Evolutionary conservation across 2,113 vertebrate genomes (phyloP), one percentile per base, ranked within the genome.

Genomic region (Xyrauchen texanus): DNA sequence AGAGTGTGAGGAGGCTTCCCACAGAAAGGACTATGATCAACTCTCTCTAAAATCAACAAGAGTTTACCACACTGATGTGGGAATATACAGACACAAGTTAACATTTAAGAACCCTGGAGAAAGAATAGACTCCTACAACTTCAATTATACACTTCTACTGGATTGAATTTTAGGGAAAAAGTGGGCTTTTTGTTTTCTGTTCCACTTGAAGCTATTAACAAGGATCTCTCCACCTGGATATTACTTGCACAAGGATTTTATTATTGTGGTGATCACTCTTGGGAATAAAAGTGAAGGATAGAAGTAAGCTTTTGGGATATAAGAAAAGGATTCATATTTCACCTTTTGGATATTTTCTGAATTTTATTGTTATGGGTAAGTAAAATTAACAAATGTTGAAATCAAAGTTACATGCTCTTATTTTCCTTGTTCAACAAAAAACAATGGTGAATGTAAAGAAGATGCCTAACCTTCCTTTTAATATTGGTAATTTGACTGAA

Each of bases 1-100:
- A 90, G 90, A 91, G 85, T 90, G 89, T 88, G 88, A 90, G 90
- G 87, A 83, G 88, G 88, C 89, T 77, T 86, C 88, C 84, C 91
- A 83, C 84, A 81, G 86, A 87, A 92, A 89, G 87, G 87, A 88
- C 62, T 44, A 34, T 49, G 65, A 65, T 76, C 61, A 65, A 16
- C 90, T 85, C 87, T 85, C 86, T 80, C 63, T 52, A 52, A 34
- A 34, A 34, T 49, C 71, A 44, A n/a, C 34, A 51, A 52, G 44
- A 72, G 60, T 71, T 71, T 71, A 71, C 57, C 71, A 73, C 45
- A 2, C 16, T 73, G 58, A 53, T 57, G 64, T n/a, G 53, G 57
- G 52, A 70, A 62, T 21, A 55, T 45, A 82, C 64, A 55, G 81
- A 87, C 82, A 84, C 80, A 77, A 65, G 83, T 83, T 66, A 68